phyloP scores from a whole-genome alignment of 2,888 invertebrate species.

The Eilema sororculum region DNA sequence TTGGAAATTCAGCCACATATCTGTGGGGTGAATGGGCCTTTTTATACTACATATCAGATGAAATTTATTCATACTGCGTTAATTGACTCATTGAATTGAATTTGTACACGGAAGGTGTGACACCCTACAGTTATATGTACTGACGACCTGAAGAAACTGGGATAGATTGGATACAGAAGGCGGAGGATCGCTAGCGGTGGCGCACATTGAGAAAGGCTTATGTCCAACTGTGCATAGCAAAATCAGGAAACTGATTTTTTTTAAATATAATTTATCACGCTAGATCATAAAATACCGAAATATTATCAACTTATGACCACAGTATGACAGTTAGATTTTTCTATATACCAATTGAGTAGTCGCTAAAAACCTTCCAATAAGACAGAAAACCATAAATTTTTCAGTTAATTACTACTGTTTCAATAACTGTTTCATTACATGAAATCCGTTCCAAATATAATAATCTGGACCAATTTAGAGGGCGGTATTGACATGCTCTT shows the following conservation, averaged over 20 bases:
- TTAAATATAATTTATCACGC: too few relatives aligned
- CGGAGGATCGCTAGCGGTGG: too few relatives aligned
- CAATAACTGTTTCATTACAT: conserved; percentile 1
- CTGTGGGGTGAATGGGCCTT: conserved; percentile 17
- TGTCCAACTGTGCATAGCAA: too few relatives aligned
- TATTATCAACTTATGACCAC: neutral
- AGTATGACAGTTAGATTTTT: neutral
- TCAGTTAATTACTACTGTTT: neutral
- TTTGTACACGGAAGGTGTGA: too few relatives aligned
- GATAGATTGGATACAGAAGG: too few relatives aligned
- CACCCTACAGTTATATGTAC: too few relatives aligned
- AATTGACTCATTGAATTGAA: too few relatives aligned
- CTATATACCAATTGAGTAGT: neutral
- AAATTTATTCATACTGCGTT: neutral
- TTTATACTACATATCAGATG: neutral
- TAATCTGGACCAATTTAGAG: neutral
- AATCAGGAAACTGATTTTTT: too few relatives aligned
- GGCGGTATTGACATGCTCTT: neutral
- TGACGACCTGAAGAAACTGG: too few relatives aligned
- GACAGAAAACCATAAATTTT: neutral
- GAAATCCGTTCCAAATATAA: neutral
- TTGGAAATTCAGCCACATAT: conserved; percentile 34
- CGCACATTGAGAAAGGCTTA: too few relatives aligned
- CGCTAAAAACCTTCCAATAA: neutral
- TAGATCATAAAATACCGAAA: neutral